A percentile compares a stretch with the other conserved stretches of the same genome.
Evolutionary conservation across 2,113 vertebrate genomes (phyloP).

Genomic region (Salvator merianae): DNA sequence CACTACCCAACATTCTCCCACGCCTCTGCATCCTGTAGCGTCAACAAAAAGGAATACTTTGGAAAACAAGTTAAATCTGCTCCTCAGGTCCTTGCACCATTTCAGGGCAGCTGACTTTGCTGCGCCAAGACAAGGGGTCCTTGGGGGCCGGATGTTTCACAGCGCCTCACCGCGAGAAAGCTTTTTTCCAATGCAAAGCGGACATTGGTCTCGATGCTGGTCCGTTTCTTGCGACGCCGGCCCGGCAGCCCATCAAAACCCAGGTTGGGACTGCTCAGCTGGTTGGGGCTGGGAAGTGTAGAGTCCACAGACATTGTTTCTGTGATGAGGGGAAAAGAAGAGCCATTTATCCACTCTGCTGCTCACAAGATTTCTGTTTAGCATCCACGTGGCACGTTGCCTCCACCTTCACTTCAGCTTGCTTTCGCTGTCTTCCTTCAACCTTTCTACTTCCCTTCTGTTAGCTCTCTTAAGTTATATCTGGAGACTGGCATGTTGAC

Average conservation of each 20-base stretch:
- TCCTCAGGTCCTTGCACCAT: too few species aligned
- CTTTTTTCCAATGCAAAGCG: conserved; percentile 91
- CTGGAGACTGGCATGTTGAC: neutral
- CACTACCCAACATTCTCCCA: too few species aligned
- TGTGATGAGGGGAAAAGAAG: conserved; percentile 48
- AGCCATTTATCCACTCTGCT: neutral
- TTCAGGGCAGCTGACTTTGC: too few species aligned
- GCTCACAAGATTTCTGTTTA: neutral
- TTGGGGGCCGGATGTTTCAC: too few species aligned
- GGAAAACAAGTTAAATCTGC: too few species aligned
- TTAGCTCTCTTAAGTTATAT: neutral
- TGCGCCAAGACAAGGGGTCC: too few species aligned
- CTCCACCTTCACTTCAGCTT: too few species aligned
- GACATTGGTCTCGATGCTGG: conserved; percentile 95
- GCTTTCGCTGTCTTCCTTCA: too few species aligned
- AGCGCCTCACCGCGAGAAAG: conserved; percentile 84
- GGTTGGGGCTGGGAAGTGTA: conserved; percentile 89
- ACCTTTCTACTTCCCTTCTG: neutral
- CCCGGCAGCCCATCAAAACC: conserved; percentile 87
- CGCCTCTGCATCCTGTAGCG: too few species aligned
- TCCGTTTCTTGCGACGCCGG: conserved; percentile 93
- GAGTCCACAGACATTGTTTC: conserved; percentile 94
- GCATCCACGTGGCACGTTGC: neutral
- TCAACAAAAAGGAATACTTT: too few species aligned
- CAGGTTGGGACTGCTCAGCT: conserved; percentile 83